phyloP scores from a whole-genome alignment of 1,140 invertebrate genomes.

The Eulimnadia texana region DNA sequence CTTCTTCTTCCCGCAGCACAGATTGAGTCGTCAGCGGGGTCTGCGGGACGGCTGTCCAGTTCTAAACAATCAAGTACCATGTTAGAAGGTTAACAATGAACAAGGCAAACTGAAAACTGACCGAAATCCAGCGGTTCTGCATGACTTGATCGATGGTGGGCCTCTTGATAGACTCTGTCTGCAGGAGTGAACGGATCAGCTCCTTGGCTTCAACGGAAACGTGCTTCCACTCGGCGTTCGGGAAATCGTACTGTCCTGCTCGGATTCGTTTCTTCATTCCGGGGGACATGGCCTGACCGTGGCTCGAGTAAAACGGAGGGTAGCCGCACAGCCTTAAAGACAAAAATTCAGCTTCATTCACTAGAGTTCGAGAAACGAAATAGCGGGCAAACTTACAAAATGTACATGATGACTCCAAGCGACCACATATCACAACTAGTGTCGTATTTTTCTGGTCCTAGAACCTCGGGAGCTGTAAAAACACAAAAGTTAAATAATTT shows the following conservation, averaged over 20 bases:
- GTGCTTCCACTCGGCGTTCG: constrained; percentile 86
- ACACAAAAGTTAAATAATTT: constrained; percentile 13
- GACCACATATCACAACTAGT: constrained; percentile 99
- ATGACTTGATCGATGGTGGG: constrained; percentile 82
- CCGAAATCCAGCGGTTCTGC: constrained; percentile 75
- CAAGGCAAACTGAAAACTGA: constrained; percentile 34
- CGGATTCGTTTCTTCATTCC: constrained; percentile 98
- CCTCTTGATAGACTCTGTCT: constrained; percentile 78
- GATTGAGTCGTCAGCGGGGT: constrained; percentile 81
- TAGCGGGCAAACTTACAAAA: constrained; percentile 51
- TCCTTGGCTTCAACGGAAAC: constrained; percentile 90
- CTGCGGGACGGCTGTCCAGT: constrained; percentile 77
- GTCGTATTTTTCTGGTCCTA: constrained; percentile 95
- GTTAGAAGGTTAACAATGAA: not conserved
- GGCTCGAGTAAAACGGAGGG: constrained; percentile 95
- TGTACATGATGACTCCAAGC: constrained; percentile 95
- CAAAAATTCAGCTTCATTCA: constrained; percentile 16
- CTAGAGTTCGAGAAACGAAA: not conserved
- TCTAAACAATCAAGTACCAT: constrained; percentile 31
- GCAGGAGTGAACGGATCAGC: constrained; percentile 82
- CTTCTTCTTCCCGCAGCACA: constrained; percentile 74
- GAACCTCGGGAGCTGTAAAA: constrained; percentile 72
- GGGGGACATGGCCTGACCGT: constrained; percentile 90
- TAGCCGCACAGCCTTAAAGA: constrained; percentile 76
- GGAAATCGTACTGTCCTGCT: constrained; percentile 92